A percentile compares a stretch with the other conserved stretches of the same genome.
These are phyloP conservation scores for Ciconia stormi DNA, from an alignment of 2,113 vertebrate species.

Conservation along the genomic window DNA sequence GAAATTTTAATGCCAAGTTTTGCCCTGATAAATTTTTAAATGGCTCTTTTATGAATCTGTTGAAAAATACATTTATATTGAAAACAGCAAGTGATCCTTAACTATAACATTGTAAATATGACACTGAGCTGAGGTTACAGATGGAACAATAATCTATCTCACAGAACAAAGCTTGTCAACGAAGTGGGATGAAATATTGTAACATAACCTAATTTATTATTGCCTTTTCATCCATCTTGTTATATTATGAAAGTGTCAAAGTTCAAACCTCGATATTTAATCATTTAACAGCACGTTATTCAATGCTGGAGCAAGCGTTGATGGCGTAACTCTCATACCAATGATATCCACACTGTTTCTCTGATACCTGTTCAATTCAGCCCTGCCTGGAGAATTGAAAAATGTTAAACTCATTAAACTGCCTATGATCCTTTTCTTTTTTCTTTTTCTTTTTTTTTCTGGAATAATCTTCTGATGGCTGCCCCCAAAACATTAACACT, in stretches of 20 bases:
- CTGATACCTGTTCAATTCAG: constrained; percentile 22
- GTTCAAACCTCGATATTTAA: constrained; percentile 87
- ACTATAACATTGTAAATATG: constrained; percentile 64
- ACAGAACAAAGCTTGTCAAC: constrained; percentile 68
- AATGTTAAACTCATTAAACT: not conserved
- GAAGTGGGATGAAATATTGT: constrained; percentile 65
- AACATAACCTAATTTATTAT: constrained; percentile 81
- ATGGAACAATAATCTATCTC: constrained; percentile 63
- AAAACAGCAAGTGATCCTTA: constrained; percentile 61
- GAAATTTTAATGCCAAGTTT: constrained; percentile 46
- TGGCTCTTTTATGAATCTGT: constrained; percentile 46
- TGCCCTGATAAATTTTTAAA: constrained; percentile 51
- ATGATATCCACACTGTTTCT: constrained; percentile 5
- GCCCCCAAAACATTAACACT: not conserved
- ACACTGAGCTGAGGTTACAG: constrained; percentile 60
- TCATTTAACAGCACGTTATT: constrained; percentile 71
- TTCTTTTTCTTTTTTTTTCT: not conserved
- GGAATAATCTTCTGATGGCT: not conserved
- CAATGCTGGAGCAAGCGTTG: constrained; percentile 27
- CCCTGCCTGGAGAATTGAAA: not conserved
- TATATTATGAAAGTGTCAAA: constrained; percentile 87
- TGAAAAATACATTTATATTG: constrained; percentile 62
- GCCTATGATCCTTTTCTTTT: not conserved
- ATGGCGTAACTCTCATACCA: constrained; percentile 34
- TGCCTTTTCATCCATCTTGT: constrained; percentile 89